These are phyloP conservation scores for Thereva unica DNA, from an alignment of 2,888 invertebrate genomes.

Conservation along the genomic window DNA sequence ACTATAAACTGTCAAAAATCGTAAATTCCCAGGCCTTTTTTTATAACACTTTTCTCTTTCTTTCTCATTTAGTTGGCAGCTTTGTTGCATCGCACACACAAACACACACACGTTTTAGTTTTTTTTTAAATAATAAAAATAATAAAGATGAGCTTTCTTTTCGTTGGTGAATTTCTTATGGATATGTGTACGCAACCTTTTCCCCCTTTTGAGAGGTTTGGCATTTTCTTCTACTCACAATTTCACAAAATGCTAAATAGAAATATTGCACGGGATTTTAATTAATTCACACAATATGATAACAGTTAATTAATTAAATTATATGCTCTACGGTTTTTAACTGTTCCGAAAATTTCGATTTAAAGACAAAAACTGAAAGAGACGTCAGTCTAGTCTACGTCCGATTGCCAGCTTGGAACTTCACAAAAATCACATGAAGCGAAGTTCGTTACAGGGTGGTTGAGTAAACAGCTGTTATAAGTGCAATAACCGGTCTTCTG, in stretches of 20 bases:
- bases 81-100: not conserved
- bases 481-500: no score
- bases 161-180: not conserved
- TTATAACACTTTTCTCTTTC: no score
- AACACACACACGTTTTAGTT: no score
- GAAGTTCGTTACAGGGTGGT: no score
- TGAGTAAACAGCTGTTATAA: no score
- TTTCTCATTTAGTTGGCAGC: not conserved
- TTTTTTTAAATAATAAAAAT: no score
- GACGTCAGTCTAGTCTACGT: not conserved
- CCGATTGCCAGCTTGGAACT: slow-evolving; percentile 32
- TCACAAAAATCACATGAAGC: not conserved
- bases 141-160: no score
- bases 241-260: slow-evolving; percentile 8
- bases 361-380: not conserved
- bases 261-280: not conserved
- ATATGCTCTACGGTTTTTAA: slow-evolving; percentile 6
- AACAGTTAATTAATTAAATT: not conserved
- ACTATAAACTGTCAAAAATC: not conserved
- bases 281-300: not conserved
- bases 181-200: slow-evolving; percentile 7
- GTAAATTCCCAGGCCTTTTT: no score
- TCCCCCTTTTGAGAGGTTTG: not conserved
- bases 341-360: slow-evolving; percentile 4
- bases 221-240: slow-evolving; percentile 27